Evolutionary conservation across 2,888 invertebrate species (phyloP).

Genomic region (Tinea trinotella): DNA sequence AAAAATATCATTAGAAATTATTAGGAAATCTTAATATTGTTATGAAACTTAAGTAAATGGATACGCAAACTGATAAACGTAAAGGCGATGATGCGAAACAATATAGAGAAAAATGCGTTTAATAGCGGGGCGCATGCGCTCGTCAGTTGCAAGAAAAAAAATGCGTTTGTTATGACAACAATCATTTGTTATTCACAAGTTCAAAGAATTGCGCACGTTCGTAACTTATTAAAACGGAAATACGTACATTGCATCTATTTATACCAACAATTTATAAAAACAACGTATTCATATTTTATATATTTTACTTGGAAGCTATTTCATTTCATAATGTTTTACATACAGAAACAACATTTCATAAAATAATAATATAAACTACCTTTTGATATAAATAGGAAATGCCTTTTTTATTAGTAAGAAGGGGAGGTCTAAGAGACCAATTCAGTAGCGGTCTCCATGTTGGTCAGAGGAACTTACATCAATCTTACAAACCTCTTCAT

Average conservation of each 20-base stretch:
- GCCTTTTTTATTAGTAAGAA: no score
- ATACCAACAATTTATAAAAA: neutral
- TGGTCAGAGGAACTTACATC: no score
- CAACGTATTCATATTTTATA: neutral
- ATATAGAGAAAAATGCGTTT: slow-evolving; percentile 5
- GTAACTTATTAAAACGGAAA: neutral
- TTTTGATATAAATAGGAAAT: no score
- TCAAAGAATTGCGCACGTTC: slow-evolving; percentile 3
- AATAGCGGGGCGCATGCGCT: slow-evolving; percentile 8
- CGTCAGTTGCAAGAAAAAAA: neutral
- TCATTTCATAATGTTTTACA: no score
- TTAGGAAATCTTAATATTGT: no score
- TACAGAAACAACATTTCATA: no score
- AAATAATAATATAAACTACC: no score
- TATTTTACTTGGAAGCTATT: no score
- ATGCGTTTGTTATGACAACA: slow-evolving; percentile 15
- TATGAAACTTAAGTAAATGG: neutral
- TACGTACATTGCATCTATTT: neutral
- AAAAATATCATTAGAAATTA: no score
- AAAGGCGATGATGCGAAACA: slow-evolving; percentile 4
- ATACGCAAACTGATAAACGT: neutral
- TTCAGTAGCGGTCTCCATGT: no score
- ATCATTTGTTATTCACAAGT: slow-evolving; percentile 5
- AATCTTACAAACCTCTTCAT: no score
- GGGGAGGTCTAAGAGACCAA: no score